phyloP scores from a whole-genome alignment of 2,888 invertebrate species.

The Pasiphila rectangulata region DNA sequence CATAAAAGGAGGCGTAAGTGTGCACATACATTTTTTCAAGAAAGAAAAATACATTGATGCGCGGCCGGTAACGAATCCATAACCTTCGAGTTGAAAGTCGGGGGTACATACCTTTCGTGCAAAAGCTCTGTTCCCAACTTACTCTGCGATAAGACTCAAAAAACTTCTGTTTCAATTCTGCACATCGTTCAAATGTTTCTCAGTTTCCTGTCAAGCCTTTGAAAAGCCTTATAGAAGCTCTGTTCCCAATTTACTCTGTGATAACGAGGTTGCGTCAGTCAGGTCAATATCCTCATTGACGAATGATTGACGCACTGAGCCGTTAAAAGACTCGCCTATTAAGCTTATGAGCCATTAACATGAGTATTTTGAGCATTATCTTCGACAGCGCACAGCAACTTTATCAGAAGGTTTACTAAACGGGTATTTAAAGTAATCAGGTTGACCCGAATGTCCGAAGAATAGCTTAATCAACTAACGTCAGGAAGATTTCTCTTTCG shows the following conservation, averaged over 20 bases:
- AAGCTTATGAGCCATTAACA: conserved; percentile 50
- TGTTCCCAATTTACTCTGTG: conserved; percentile 1
- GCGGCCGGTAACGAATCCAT: no score
- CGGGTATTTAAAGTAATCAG: conserved; percentile 15
- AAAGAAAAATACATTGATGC: no score
- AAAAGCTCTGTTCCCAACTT: not conserved
- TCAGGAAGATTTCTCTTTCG: no score
- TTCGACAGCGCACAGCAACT: conserved; percentile 27
- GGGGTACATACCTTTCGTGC: not conserved
- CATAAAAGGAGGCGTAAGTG: no score
- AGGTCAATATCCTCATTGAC: conserved; percentile 67
- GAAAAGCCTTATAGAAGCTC: conserved; percentile 3
- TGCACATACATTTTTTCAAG: no score
- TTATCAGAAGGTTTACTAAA: conserved; percentile 20
- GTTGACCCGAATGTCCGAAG: no score
- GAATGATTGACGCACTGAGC: conserved; percentile 66
- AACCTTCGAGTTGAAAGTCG: no score
- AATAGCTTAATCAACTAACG: no score
- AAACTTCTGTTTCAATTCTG: no score
- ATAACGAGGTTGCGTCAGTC: conserved; percentile 41
- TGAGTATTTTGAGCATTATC: conserved; percentile 53
- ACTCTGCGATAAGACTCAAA: no score
- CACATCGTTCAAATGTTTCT: no score
- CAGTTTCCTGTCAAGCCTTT: not conserved
- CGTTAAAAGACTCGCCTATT: conserved; percentile 68